A percentile compares a stretch with the other conserved stretches of the same genome.
These are phyloP conservation scores for Autographa gamma DNA, from an alignment of 2,888 invertebrate species.

Conservation along the genomic window DNA sequence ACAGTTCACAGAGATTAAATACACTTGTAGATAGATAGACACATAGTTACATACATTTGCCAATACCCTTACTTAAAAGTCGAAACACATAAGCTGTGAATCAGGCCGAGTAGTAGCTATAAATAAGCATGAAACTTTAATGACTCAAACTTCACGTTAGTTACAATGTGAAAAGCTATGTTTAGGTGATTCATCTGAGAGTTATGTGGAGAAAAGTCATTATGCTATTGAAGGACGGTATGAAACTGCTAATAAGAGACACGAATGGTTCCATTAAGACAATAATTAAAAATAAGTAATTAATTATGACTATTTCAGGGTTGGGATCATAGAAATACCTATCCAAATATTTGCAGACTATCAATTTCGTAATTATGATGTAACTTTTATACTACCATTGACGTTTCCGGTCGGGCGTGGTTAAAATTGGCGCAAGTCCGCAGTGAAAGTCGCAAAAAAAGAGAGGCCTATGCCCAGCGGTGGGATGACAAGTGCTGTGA, in stretches of 20 bases:
- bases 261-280: too few relatives aligned
- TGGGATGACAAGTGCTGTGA: neutral
- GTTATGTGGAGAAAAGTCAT: neutral
- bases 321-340: too few relatives aligned
- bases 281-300: too few relatives aligned
- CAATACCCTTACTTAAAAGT: neutral
- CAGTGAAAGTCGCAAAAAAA: neutral
- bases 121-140: neutral
- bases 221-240: too few relatives aligned
- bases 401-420: neutral
- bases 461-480: neutral
- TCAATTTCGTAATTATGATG: neutral
- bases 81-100: neutral
- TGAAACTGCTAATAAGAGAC: too few relatives aligned
- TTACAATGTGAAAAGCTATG: neutral
- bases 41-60: neutral
- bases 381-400: neutral
- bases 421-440: neutral
- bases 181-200: neutral
- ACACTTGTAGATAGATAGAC: neutral
- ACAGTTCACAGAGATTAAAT: too few relatives aligned
- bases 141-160: neutral
- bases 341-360: neutral
- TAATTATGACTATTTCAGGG: too few relatives aligned
- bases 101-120: neutral